These are phyloP conservation scores for Caenorhabditis uteleia DNA, from an alignment of 2,888 invertebrate genomes.

Conservation along the genomic window DNA sequence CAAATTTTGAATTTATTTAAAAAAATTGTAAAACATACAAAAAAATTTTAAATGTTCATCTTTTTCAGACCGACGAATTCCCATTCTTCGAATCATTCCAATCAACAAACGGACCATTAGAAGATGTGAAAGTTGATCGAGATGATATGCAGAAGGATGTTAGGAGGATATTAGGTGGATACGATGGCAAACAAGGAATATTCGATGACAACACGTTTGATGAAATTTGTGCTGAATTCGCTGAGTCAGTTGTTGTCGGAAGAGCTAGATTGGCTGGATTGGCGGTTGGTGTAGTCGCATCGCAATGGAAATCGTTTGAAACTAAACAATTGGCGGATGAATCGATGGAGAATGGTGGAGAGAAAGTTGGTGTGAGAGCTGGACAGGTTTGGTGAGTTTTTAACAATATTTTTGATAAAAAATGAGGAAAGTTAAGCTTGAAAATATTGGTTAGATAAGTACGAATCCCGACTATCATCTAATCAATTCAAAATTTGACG, in stretches of 20 bases:
- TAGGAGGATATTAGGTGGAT: constrained; percentile 9
- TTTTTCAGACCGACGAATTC: constrained; percentile 7
- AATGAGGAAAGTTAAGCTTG: no score
- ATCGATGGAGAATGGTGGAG: constrained; percentile 75
- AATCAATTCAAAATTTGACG: no score
- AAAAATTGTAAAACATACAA: not conserved
- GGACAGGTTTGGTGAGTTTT: constrained; percentile 85
- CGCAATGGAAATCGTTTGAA: constrained; percentile 94
- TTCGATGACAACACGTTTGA: constrained; percentile 81
- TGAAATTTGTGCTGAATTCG: constrained; percentile 95
- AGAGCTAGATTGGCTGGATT: constrained; percentile 93
- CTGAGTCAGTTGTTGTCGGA: constrained; percentile 87
- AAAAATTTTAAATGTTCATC: not conserved
- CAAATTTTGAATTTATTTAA: not conserved
- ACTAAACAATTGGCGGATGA: constrained; percentile 95
- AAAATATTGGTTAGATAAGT: no score
- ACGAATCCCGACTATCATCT: no score
- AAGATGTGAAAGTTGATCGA: constrained; percentile 13
- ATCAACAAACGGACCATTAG: not conserved
- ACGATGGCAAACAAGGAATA: constrained; percentile 78
- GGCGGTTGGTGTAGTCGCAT: constrained; percentile 95
- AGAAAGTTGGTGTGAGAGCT: constrained; percentile 77
- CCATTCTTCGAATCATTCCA: constrained; percentile 16
- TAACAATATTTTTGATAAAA: no score
- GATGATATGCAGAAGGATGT: constrained; percentile 31